Conservation (phyloP, 2,888 invertebrate species). For the Nomada goodeniana region DNA sequence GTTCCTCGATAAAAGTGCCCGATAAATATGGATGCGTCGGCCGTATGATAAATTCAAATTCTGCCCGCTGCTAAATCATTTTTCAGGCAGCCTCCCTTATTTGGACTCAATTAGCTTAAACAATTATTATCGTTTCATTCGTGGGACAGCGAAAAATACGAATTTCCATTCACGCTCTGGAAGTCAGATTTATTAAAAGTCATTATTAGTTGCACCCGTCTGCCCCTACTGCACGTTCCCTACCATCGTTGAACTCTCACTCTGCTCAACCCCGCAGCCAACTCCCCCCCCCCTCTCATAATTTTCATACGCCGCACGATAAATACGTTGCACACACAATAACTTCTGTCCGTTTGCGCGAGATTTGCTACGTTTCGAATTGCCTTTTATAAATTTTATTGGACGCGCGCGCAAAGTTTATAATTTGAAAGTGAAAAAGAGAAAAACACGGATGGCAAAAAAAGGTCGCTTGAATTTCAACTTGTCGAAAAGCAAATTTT, state of each 20-base stretch:
- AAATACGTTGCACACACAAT: conserved; percentile 20
- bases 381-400: background rate
- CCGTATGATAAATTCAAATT: conserved; percentile 56
- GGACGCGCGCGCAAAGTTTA: background rate
- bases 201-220: conserved; percentile 24
- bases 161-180: conserved; percentile 24
- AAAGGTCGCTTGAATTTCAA: background rate
- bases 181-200: conserved; percentile 40
- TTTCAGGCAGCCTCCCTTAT: conserved; percentile 30
- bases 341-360: background rate
- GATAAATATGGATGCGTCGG: conserved; percentile 54
- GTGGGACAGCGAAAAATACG: conserved; percentile 28
- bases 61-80: conserved; percentile 39
- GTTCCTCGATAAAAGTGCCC: conserved; percentile 46
- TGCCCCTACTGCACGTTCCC: background rate
- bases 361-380: background rate
- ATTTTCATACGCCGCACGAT: conserved; percentile 3
- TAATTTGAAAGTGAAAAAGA: background rate
- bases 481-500: background rate
- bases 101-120: conserved; percentile 52
- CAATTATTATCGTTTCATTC: conserved; percentile 47
- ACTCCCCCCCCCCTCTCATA: background rate
- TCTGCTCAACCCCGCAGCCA: background rate
- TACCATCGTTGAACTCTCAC: background rate
- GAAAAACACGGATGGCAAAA: background rate